A percentile compares a stretch with the other conserved stretches of the same genome.
phyloP scores from a whole-genome alignment of 2,888 invertebrate species.

The Iphiclides podalirius region DNA sequence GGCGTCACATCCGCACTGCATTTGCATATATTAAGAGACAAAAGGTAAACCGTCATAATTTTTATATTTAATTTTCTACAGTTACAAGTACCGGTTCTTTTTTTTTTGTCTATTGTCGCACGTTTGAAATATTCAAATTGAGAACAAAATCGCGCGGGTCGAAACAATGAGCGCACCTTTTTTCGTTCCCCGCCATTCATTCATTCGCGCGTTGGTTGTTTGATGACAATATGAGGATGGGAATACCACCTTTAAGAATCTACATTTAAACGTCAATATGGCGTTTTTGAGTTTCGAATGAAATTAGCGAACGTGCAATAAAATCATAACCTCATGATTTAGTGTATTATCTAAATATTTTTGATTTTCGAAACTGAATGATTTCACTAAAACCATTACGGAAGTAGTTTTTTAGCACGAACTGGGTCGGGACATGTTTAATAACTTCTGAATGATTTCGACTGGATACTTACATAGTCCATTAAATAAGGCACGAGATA shows the following conservation, averaged over 20 bases:
- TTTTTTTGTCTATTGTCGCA: conserved; percentile 65
- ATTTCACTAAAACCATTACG: no score
- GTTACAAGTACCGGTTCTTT: conserved; percentile 73
- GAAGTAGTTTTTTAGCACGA: no score
- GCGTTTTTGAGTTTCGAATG: no score
- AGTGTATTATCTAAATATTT: conserved; percentile 10
- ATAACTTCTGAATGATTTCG: no score
- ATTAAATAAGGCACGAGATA: no score
- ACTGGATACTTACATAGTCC: no score
- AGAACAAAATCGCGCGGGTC: conserved; percentile 69
- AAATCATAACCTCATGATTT: conserved; percentile 36
- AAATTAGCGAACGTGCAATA: conserved; percentile 54
- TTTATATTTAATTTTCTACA: conserved; percentile 77
- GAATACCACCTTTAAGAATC: conserved; percentile 31
- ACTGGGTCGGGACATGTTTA: no score
- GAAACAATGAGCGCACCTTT: conserved; percentile 71
- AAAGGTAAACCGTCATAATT: conserved; percentile 73
- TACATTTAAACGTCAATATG: conserved; percentile 24
- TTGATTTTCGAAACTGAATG: no score
- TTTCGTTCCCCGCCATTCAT: conserved; percentile 42
- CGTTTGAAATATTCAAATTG: conserved; percentile 76
- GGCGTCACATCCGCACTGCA: conserved; percentile 56
- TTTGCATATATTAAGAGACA: conserved; percentile 73
- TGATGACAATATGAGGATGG: conserved; percentile 4
- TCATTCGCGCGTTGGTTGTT: conserved; percentile 37